These are phyloP conservation scores for Oncorhynchus clarkii DNA, from an alignment of 2,113 vertebrate species.

Conservation along the genomic window DNA sequence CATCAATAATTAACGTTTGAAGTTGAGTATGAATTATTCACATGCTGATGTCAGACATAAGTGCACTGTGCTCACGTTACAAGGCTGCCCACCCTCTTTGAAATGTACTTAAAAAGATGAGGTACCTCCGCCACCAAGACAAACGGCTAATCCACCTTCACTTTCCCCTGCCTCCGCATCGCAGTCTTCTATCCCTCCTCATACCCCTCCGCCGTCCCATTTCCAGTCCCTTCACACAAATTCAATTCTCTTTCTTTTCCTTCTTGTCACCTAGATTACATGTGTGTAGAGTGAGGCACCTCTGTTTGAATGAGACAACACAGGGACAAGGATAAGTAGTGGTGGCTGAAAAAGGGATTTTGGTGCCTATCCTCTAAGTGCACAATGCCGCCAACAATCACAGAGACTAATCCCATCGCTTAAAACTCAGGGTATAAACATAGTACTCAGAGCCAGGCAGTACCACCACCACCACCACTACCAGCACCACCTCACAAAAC, in stretches of 20 bases:
- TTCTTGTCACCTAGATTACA: slow-evolving; percentile 75
- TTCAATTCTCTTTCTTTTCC: slow-evolving; percentile 60
- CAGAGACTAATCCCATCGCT: slow-evolving; percentile 74
- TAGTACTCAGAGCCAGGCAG: slow-evolving; percentile 44
- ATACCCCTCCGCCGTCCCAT: slow-evolving; percentile 46
- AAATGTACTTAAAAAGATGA: slow-evolving; percentile 33
- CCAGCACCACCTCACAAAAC: background rate
- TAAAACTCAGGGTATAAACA: slow-evolving; percentile 66
- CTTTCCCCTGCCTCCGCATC: slow-evolving; percentile 24
- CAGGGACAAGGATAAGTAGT: slow-evolving; percentile 70
- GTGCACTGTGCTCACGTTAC: slow-evolving; percentile 41
- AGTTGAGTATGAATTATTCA: slow-evolving; percentile 75
- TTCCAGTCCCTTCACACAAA: slow-evolving; percentile 58
- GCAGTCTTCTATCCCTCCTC: slow-evolving; percentile 27
- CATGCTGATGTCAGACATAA: slow-evolving; percentile 61
- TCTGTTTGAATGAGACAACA: slow-evolving; percentile 71
- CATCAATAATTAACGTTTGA: slow-evolving; percentile 77
- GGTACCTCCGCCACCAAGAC: slow-evolving; percentile 10
- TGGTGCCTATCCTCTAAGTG: slow-evolving; percentile 66
- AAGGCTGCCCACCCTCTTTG: slow-evolving; percentile 42
- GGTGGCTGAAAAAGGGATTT: slow-evolving; percentile 77
- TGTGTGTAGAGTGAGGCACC: slow-evolving; percentile 65
- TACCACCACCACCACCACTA: background rate
- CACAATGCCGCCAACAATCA: slow-evolving; percentile 75
- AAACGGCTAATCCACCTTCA: slow-evolving; percentile 13